Conservation (phyloP, 2,113 vertebrate species). For the Apeltes quadracus region DNA sequence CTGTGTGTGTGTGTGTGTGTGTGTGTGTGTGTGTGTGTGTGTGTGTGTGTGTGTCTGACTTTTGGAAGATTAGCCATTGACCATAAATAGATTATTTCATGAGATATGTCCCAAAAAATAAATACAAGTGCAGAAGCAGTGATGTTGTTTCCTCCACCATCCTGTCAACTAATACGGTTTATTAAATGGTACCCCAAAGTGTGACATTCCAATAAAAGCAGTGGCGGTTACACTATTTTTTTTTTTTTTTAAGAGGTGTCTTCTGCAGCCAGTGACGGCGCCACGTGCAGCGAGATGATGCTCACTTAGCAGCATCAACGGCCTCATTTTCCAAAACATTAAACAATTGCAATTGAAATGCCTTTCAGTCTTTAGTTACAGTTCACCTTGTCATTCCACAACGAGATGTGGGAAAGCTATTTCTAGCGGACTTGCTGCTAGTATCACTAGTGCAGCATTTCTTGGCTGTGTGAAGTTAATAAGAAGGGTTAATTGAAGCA, state of each 20-base stretch:
- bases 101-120: slow-evolving; percentile 3
- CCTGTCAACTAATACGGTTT: slow-evolving; percentile 60
- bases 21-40: neutral
- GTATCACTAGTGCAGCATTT: slow-evolving; percentile 12
- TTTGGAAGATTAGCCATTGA: neutral
- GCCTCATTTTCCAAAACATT: slow-evolving; percentile 52
- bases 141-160: slow-evolving; percentile 23
- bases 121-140: slow-evolving; percentile 6
- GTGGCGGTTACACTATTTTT: slow-evolving; percentile 31
- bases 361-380: slow-evolving; percentile 28
- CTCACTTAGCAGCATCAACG: slow-evolving; percentile 40
- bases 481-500: neutral
- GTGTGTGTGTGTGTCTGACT: neutral
- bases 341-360: slow-evolving; percentile 20
- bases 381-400: slow-evolving; percentile 9
- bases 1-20: neutral
- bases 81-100: neutral
- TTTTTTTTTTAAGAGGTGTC: slow-evolving; percentile 69
- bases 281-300: slow-evolving; percentile 54
- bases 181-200: slow-evolving; percentile 53
- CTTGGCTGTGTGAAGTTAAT: neutral
- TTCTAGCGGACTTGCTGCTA: neutral
- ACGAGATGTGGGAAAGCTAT: slow-evolving; percentile 16
- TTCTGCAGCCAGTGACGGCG: slow-evolving; percentile 47
- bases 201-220: slow-evolving; percentile 69